Evolutionary conservation across 2,888 invertebrate species (phyloP), one percentile per base, ranked within the genome.

Genomic region (Magallana nippona): DNA sequence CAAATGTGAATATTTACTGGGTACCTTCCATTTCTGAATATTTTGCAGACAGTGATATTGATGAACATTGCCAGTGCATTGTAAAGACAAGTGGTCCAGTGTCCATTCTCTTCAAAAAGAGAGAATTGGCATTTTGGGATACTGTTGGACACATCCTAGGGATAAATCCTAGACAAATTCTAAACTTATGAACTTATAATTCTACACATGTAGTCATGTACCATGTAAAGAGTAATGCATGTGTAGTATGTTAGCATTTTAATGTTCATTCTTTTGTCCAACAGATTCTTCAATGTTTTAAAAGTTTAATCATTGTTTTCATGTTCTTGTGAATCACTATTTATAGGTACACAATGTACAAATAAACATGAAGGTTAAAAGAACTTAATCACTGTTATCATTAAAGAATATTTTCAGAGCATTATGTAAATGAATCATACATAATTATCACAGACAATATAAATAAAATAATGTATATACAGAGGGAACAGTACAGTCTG

Each of bases 81-180:
- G 17, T 87, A 19, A 87, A 85, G 60, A 58, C 87, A 17, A 63
- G 82, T 55, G 77, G 82, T 71, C 79, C 77, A 1, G 84, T 86
- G 32, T 80, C 84, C 2, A 78, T 80, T 10, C 63, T 87, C 44
- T 56, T 88, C 79, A 71, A 86, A 57, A 88, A 89, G 55, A 84
- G 60, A 79, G 84, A 86, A 17, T 58, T 87, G 1, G 83, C 87
- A 81, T 62, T 89, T 27, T 79, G 88, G 3, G 86, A 86, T 19
- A 86, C 89, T 11, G 71, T 89, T n/a, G 79, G 85, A 10, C 58
- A 58, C 17, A 60, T 86, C 44, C 82, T 87, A 27, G 88, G 85
- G 8, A 78, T 86, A 57, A 32, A 77, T 19, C 77, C 79, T 77
- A 55, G 17, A 55, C 58, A 81, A 22, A 63, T 78, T 27, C 11